phyloP scores from a whole-genome alignment of 1,140 invertebrate genomes.

The Pygmarrhopalites habei region DNA sequence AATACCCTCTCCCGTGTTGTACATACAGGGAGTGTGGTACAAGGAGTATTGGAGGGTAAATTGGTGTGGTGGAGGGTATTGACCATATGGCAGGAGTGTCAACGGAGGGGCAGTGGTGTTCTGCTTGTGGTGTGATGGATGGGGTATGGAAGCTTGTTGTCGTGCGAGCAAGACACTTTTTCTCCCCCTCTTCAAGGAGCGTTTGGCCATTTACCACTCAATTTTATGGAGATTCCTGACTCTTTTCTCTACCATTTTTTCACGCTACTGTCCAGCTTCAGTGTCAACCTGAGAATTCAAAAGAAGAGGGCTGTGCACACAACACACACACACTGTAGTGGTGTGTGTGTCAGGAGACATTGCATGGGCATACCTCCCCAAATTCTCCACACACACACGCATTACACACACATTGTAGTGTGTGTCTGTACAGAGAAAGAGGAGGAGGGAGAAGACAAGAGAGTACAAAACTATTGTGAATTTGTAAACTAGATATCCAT shows the following conservation, averaged over 20 bases:
- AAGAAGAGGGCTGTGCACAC: no score
- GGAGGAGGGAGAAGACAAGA: not conserved
- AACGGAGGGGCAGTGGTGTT: not conserved
- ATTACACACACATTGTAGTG: not conserved
- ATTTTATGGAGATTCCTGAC: slow-evolving; percentile 3
- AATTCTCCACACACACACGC: not conserved
- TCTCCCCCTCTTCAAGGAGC: not conserved
- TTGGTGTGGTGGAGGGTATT: no score
- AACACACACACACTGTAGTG: no score
- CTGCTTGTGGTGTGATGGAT: slow-evolving; percentile 12
- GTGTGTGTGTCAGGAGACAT: no score
- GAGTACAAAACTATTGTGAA: not conserved
- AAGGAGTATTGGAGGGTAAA: no score
- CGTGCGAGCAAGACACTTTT: slow-evolving; percentile 5
- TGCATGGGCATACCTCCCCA: no score
- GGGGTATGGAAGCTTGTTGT: not conserved
- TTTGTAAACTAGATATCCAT: not conserved
- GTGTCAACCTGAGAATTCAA: slow-evolving; percentile 9
- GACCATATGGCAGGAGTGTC: not conserved
- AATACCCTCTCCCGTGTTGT: no score
- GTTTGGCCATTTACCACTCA: slow-evolving; percentile 8
- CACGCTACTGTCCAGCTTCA: slow-evolving; percentile 2
- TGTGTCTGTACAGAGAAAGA: not conserved
- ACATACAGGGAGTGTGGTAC: no score
- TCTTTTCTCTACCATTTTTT: slow-evolving; percentile 9